Base-by-base conservation (phyloP, 2,797 vertebrate genomes). In the Enteromius paludinosus region DNA sequence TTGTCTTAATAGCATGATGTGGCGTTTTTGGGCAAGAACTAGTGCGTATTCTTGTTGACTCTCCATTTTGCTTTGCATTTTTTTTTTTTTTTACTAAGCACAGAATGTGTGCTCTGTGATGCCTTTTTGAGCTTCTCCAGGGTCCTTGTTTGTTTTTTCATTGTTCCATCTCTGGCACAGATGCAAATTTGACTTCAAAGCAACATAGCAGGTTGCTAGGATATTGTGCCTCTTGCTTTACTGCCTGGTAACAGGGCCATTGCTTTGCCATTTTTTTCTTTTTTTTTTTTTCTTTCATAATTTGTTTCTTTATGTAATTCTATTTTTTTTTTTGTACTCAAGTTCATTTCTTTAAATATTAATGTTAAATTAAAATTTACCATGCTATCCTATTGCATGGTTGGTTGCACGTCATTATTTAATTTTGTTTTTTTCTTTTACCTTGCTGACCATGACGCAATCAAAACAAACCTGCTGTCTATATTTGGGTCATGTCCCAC, bases 81-180 rank as follows among this genome's bases (percentile, higher is more conserved):
- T 6, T 7, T 20, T 11, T 64, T 18, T 33, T 65, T 28, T 11
- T 23, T 68, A 14, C 11, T 1, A 45, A 70, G 11, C 65, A 56
- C 65, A 79, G 64, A 59, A 30, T 30, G 25, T 28, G n/a, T 70
- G 82, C 59, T 83, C 81, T 82, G 35, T 75, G 83, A 69, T 83
- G 82, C 81, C 81, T 86, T 73, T 76, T 66, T 81, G 38, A 72
- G 83, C 79, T 83, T 89, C 82, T 89, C 83, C 89, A 89, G 89
- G 81, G 79, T 87, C 64, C 69, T 80, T 76, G 85, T 86, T 83
- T 86, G 76, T 84, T 86, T 82, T 88, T 35, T 88, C 84, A 83
- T 87, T 86, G 86, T 90, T 89, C 92, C 91, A 92, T 94, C 92
- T 91, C 88, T 92, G 90, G 89, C 86, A 45, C 83, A 56, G 91